phyloP scores from a whole-genome alignment of 2,113 vertebrate genomes.

The Myodes glareolus region DNA sequence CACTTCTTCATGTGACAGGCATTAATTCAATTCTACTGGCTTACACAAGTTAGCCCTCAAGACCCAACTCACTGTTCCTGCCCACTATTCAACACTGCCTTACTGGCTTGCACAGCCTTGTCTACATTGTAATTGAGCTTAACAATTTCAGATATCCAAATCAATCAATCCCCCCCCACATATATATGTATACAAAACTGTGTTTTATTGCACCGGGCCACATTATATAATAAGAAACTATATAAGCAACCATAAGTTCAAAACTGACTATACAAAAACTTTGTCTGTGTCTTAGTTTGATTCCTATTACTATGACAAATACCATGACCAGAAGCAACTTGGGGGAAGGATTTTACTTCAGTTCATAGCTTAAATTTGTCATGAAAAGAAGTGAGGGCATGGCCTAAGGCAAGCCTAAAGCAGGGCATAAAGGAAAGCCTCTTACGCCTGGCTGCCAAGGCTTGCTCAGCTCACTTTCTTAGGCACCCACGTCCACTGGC shows the following conservation, averaged over 20 bases:
- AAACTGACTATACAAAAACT: slow-evolving; percentile 15
- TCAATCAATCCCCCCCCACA: not conserved
- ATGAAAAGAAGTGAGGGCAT: not conserved
- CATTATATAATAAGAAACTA: not conserved
- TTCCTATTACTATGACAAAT: not conserved
- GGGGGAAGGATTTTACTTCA: not conserved
- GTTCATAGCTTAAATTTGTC: not conserved
- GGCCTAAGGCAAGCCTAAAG: not conserved
- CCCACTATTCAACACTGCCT: not conserved
- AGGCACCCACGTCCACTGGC: not conserved
- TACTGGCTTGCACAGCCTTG: not conserved
- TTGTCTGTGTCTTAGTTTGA: not conserved
- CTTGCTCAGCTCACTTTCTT: not conserved
- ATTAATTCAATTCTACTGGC: not conserved
- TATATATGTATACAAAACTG: not conserved
- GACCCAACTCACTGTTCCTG: not conserved
- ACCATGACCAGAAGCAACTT: not conserved
- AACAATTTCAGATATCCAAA: not conserved
- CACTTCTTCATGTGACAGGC: not conserved
- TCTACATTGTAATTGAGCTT: not conserved
- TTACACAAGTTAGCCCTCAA: not conserved
- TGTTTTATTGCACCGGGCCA: slow-evolving; percentile 31
- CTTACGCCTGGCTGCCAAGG: not conserved
- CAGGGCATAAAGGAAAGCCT: not conserved
- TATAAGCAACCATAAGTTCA: not conserved